Percentiles rank a stretch among this genome's conserved stretches.
Evolutionary conservation across 2,888 invertebrate genomes (phyloP).

Genomic region (Micoletzkya japonica): DNA sequence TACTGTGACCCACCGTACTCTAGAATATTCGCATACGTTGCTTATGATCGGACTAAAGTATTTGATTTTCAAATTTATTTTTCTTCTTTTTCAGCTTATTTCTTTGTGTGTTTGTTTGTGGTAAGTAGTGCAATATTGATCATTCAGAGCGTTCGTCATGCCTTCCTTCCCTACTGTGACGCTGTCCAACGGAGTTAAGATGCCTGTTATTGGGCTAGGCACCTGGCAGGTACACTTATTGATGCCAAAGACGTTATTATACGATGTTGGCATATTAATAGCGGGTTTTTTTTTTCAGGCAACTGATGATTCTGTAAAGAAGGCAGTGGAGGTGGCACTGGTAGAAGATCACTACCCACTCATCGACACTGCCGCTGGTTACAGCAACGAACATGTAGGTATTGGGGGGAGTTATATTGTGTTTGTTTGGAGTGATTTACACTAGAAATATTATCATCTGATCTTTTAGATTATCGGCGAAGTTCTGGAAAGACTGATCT

Average conservation of each 20-base stretch:
- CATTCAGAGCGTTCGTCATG: too few relatives aligned
- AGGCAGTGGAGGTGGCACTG: slow-evolving; percentile 69
- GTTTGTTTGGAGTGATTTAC: too few relatives aligned
- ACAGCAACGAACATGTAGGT: slow-evolving; percentile 75
- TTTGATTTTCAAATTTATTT: too few relatives aligned
- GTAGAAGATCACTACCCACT: slow-evolving; percentile 80
- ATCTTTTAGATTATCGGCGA: slow-evolving; percentile 72
- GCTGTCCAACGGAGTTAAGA: slow-evolving; percentile 48
- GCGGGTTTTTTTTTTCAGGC: slow-evolving; percentile 1
- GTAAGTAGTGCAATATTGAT: too few relatives aligned
- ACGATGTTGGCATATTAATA: background rate
- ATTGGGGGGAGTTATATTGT: too few relatives aligned
- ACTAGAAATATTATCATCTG: too few relatives aligned
- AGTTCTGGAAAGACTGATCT: slow-evolving; percentile 76
- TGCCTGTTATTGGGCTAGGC: slow-evolving; percentile 55
- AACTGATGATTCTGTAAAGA: slow-evolving; percentile 15
- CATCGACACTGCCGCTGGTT: slow-evolving; percentile 80
- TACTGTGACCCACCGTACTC: too few relatives aligned
- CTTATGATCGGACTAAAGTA: too few relatives aligned
- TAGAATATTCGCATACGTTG: too few relatives aligned
- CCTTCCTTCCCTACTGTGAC: slow-evolving; percentile 34
- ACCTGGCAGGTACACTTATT: slow-evolving; percentile 41
- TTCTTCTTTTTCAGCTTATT: too few relatives aligned
- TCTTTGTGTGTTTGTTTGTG: too few relatives aligned
- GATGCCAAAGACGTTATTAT: background rate